Base-by-base conservation (phyloP, 2,888 invertebrate genomes). In the Drosophila colorata region DNA sequence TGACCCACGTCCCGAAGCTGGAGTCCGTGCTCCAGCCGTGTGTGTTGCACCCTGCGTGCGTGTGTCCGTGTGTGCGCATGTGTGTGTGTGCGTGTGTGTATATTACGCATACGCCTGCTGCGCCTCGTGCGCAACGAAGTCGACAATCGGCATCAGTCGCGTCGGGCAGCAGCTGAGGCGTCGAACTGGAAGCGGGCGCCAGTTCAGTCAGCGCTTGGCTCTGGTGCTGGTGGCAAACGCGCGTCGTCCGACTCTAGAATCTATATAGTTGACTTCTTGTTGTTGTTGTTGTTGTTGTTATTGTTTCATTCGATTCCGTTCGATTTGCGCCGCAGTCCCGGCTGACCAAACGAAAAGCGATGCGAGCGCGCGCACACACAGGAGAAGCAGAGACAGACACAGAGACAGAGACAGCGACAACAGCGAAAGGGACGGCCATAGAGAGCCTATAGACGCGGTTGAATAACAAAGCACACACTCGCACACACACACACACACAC, bases 61-160 rank as follows among this genome's bases (percentile, higher is more conserved):
- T 51, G 9, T 37, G n/a, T n/a, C n/a, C n/a, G 25, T 6, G 25
- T 18, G 28, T 23, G 23, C 7, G 9, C 35, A 14, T 51, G 18
- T 43, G 25, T 37, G n/a, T 37, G 11, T 43, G 44, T 37, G 31
- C 41, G n/a, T 33, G 13, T 38, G 8, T 33, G 9, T 14, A 49
- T 56, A 57, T 72, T 76, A 71, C 74, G 77, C 58, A 74, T 74
- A 74, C 77, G 74, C 72, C 66, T 59, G 58, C 40, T 71, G 61
- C 35, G 77, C 72, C 72, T 67, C 77, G 73, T 76, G 74, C 73
- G 63, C 66, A 66, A 56, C 71, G 65, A 74, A 25, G 57, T 8
- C 60, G 41, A 35, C 48, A 43, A 46, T 60, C 56, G 56, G 51
- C 57, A 67, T 66, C 52, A n/a, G 53, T 33, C 43, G 52, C 18